Conservation (phyloP, 2,888 invertebrate species). For the Phyllotreta cruciferae region DNA sequence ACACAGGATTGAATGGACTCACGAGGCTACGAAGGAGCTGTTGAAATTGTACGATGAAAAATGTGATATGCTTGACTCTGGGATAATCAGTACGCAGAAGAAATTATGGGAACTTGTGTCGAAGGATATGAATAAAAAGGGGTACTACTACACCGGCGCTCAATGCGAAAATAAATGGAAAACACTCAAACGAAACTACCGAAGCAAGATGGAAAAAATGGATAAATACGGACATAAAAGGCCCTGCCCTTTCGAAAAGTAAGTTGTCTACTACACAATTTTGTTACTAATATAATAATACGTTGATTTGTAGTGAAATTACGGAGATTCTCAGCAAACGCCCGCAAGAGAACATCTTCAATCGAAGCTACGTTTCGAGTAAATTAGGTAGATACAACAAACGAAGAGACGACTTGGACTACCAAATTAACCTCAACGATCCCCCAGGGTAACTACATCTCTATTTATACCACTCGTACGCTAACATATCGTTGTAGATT, state of each 20-base stretch:
- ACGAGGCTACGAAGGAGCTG: slow-evolving; percentile 39
- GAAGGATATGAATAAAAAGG: slow-evolving; percentile 38
- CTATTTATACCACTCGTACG: not conserved
- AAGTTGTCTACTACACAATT: slow-evolving; percentile 12
- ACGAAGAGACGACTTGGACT: slow-evolving; percentile 13
- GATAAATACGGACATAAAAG: slow-evolving; percentile 34
- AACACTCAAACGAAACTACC: slow-evolving; percentile 37
- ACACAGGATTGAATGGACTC: slow-evolving; percentile 39
- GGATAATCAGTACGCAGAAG: slow-evolving; percentile 40
- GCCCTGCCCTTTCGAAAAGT: slow-evolving; percentile 41
- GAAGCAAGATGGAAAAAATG: slow-evolving; percentile 34
- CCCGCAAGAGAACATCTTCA: slow-evolving; percentile 34
- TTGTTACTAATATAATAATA: not conserved
- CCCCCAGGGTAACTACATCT: slow-evolving; percentile 36
- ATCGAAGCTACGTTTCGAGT: slow-evolving; percentile 17
- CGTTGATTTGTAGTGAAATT: slow-evolving; percentile 36
- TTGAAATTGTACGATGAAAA: slow-evolving; percentile 42
- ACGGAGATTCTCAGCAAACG: slow-evolving; percentile 38
- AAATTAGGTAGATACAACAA: slow-evolving; percentile 22
- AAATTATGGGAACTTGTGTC: slow-evolving; percentile 41
- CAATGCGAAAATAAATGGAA: slow-evolving; percentile 43
- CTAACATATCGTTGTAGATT: not conserved
- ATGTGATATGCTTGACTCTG: slow-evolving; percentile 40
- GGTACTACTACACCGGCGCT: slow-evolving; percentile 32
- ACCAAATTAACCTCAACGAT: slow-evolving; percentile 35